A percentile compares a stretch with the other conserved stretches of the same genome.
phyloP scores from a whole-genome alignment of 2,797 vertebrate species.

The Falco biarmicus region DNA sequence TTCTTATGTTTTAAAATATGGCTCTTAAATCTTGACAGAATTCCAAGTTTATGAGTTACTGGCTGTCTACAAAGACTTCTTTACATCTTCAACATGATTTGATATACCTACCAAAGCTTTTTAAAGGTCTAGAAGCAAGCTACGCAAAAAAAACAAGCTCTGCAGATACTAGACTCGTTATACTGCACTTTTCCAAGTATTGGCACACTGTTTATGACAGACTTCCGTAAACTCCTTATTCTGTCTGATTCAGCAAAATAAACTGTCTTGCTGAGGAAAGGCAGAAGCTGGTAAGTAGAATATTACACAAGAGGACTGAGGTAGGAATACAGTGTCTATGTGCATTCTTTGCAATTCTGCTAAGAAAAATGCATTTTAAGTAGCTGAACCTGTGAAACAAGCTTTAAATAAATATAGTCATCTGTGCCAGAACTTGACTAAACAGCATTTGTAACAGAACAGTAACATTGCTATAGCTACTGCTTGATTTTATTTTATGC shows the following conservation, averaged over 20 bases:
- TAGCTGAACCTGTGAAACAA: neutral
- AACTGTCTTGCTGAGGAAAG: neutral
- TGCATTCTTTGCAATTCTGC: neutral
- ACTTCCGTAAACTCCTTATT: neutral
- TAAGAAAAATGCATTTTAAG: neutral
- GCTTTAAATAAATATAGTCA: neutral
- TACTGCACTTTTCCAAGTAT: neutral
- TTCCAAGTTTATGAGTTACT: neutral
- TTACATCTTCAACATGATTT: neutral
- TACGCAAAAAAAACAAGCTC: neutral
- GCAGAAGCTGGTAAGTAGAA: neutral
- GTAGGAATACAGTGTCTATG: neutral
- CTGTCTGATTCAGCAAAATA: conserved; percentile 1
- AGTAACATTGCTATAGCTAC: neutral
- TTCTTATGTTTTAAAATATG: neutral
- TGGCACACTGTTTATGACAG: neutral
- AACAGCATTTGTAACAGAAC: neutral
- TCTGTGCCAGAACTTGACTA: neutral
- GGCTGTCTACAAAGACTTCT: neutral
- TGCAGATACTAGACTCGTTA: neutral
- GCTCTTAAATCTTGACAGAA: neutral
- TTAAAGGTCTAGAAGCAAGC: neutral
- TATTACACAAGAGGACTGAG: neutral
- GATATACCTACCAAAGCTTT: neutral
- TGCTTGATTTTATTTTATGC: neutral